Evolutionary conservation across 1,140 invertebrate genomes (phyloP).

Genomic region (Meloidogyne chitwoodi): DNA sequence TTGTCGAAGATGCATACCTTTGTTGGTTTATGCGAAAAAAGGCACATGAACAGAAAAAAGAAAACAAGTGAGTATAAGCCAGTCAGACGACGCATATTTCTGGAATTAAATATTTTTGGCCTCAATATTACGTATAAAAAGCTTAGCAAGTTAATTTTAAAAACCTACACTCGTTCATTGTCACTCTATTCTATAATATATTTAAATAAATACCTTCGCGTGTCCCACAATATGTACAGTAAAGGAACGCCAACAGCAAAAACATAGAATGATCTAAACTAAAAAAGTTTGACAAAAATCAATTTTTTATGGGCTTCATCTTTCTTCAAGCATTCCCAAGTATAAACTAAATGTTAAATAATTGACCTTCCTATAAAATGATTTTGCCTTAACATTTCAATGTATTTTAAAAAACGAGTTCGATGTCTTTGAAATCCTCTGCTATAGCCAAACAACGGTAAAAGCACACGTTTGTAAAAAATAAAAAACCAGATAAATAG

Average conservation of each 20-base stretch:
- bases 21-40: constrained; percentile 54
- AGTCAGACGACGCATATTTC: constrained; percentile 65
- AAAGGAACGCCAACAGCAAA: background rate
- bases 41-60: constrained; percentile 57
- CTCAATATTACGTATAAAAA: too few relatives aligned
- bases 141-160: too few relatives aligned
- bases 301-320: too few relatives aligned
- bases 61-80: constrained; percentile 56
- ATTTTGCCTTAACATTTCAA: background rate
- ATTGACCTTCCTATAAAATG: background rate
- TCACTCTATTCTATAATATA: background rate
- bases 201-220: background rate
- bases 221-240: background rate
- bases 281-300: background rate
- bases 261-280: background rate
- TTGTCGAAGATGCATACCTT: constrained; percentile 17
- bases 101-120: constrained; percentile 49
- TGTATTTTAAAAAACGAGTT: background rate
- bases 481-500: constrained; percentile 5
- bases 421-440: background rate
- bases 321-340: too few relatives aligned
- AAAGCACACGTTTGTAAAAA: constrained; percentile 5
- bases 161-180: too few relatives aligned
- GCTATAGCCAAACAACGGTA: background rate
- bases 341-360: too few relatives aligned